Evolutionary conservation across 2,113 vertebrate genomes (phyloP).

Genomic region (Chaetops frenatus): DNA sequence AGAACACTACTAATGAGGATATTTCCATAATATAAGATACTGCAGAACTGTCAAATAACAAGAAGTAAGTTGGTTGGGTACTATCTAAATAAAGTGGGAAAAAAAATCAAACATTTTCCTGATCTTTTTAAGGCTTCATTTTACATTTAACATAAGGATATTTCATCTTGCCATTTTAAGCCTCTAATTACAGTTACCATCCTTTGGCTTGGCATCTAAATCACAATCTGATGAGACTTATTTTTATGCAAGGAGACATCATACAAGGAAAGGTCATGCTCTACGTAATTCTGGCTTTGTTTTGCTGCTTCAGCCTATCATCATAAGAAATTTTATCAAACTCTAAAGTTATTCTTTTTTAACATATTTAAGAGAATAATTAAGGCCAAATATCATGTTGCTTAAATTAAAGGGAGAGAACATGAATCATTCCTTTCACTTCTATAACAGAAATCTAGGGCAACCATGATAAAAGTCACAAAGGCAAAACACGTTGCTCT

Average conservation of each 20-base stretch:
- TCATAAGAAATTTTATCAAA: not conserved
- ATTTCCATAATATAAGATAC: not conserved
- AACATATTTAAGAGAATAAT: slow-evolving; percentile 15
- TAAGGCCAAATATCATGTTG: slow-evolving; percentile 49
- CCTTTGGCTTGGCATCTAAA: slow-evolving; percentile 12
- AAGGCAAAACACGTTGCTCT: slow-evolving; percentile 29
- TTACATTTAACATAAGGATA: not conserved
- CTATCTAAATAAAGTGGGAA: not conserved
- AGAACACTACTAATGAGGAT: not conserved
- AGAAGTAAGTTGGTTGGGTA: not conserved
- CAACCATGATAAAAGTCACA: slow-evolving; percentile 37
- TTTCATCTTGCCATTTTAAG: slow-evolving; percentile 33
- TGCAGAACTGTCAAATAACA: not conserved
- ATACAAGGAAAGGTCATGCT: slow-evolving; percentile 12
- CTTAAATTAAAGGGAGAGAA: slow-evolving; percentile 63
- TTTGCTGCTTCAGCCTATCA: not conserved
- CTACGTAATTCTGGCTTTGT: slow-evolving; percentile 3
- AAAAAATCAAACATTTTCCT: not conserved
- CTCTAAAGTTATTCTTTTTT: not conserved
- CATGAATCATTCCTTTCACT: slow-evolving; percentile 48
- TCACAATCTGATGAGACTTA: slow-evolving; percentile 8
- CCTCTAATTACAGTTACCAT: slow-evolving; percentile 6
- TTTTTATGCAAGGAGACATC: slow-evolving; percentile 26
- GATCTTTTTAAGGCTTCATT: not conserved
- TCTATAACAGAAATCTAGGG: slow-evolving; percentile 52